Conservation (phyloP, 2,113 vertebrate genomes). For the Cyprinus carpio region DNA sequence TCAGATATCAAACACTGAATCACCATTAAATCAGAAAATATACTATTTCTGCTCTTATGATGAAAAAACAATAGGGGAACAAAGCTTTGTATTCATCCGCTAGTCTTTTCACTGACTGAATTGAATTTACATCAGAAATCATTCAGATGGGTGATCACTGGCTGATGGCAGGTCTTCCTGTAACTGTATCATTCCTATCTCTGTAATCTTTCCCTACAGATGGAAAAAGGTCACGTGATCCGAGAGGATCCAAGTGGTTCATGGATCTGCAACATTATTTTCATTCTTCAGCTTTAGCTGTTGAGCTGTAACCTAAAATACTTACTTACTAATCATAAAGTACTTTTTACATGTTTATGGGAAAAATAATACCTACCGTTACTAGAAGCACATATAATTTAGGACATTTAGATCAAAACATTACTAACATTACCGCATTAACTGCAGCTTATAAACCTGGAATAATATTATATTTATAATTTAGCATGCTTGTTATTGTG, state of each 20-base stretch:
- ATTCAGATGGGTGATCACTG: background rate
- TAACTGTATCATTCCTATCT: background rate
- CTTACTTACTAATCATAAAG: background rate
- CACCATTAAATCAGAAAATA: no score
- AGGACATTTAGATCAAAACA: background rate
- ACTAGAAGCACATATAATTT: background rate
- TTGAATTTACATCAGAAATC: no score
- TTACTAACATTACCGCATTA: no score
- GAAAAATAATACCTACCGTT: background rate
- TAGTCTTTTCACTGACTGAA: no score
- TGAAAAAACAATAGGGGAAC: no score
- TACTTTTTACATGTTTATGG: background rate
- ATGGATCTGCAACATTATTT: background rate
- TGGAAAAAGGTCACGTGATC: background rate
- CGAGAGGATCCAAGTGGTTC: background rate
- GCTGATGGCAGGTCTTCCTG: background rate
- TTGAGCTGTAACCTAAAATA: no score
- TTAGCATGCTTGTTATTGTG: no score
- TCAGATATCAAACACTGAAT: no score
- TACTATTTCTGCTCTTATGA: no score
- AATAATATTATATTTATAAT: no score
- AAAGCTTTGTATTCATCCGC: no score
- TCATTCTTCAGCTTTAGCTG: background rate
- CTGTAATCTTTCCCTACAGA: background rate
- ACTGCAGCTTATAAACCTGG: no score